Conservation (phyloP, 2,888 invertebrate genomes). For the Melieria omissa region DNA sequence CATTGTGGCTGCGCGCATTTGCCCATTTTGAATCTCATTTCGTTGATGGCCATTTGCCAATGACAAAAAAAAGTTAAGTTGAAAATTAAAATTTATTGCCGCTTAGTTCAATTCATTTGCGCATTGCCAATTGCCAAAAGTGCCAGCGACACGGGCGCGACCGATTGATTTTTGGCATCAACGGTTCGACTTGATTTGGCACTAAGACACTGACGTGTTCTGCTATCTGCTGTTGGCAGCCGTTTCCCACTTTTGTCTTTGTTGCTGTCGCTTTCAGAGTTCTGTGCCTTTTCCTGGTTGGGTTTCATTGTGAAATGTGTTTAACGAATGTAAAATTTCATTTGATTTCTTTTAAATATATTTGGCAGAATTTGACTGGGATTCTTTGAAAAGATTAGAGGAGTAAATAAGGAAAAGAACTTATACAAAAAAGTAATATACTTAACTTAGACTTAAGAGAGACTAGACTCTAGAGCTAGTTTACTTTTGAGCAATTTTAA, state of each 20-base stretch:
- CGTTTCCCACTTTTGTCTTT: background rate
- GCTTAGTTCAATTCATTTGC: constrained; percentile 56
- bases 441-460: too few species aligned
- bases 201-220: constrained; percentile 16
- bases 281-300: too few species aligned
- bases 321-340: too few species aligned
- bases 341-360: too few species aligned
- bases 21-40: constrained; percentile 11
- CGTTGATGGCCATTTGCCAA: constrained; percentile 49
- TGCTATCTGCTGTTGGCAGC: background rate
- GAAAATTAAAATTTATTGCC: constrained; percentile 54
- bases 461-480: too few species aligned
- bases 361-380: too few species aligned
- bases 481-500: too few species aligned
- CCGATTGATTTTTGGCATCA: constrained; percentile 48
- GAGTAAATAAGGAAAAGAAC: too few species aligned
- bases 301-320: too few species aligned
- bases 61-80: constrained; percentile 41
- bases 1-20: constrained; percentile 3
- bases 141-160: constrained; percentile 40
- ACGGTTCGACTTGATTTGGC: constrained; percentile 46
- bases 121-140: constrained; percentile 46
- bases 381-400: too few species aligned
- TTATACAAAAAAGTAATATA: too few species aligned
- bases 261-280: background rate